Evolutionary conservation across 2,797 vertebrate species (phyloP).

Genomic region (Melanotaenia parkinsoni): DNA sequence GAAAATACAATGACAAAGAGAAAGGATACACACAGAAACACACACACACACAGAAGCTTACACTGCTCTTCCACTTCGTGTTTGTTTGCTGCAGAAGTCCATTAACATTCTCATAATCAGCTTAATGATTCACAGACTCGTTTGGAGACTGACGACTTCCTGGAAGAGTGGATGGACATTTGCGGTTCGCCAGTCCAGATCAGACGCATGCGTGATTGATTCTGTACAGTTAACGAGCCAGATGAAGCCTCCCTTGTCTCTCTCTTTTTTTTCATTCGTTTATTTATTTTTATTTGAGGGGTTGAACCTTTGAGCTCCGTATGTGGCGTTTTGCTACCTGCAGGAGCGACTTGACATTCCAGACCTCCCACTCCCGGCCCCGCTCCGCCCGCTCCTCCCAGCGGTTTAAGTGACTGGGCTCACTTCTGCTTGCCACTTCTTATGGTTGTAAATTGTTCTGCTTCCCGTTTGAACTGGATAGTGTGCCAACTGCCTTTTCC

Average conservation of each 20-base stretch:
- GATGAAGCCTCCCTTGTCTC: too few relatives aligned
- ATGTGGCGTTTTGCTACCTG: too few relatives aligned
- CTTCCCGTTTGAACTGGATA: neutral
- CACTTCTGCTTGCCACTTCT: neutral
- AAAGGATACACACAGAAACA: too few relatives aligned
- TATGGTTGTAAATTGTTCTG: neutral
- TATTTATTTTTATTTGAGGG: too few relatives aligned
- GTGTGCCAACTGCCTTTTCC: too few relatives aligned
- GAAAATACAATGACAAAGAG: too few relatives aligned
- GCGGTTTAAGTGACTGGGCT: neutral
- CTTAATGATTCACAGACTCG: slow-evolving; percentile 54
- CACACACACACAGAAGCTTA: neutral
- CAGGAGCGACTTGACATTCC: too few relatives aligned
- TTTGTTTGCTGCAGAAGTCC: slow-evolving; percentile 21
- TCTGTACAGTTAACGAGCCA: too few relatives aligned
- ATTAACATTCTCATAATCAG: slow-evolving; percentile 38
- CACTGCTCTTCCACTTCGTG: neutral
- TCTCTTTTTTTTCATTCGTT: too few relatives aligned
- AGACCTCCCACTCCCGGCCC: neutral
- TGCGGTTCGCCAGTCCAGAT: slow-evolving; percentile 13
- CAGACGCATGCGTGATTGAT: slow-evolving; percentile 25
- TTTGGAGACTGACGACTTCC: slow-evolving; percentile 56
- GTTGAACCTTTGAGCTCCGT: neutral
- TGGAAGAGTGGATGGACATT: slow-evolving; percentile 27
- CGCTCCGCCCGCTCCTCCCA: too few relatives aligned